Base-by-base conservation (phyloP, 2,888 invertebrate species). In the Melipona beecheii region DNA sequence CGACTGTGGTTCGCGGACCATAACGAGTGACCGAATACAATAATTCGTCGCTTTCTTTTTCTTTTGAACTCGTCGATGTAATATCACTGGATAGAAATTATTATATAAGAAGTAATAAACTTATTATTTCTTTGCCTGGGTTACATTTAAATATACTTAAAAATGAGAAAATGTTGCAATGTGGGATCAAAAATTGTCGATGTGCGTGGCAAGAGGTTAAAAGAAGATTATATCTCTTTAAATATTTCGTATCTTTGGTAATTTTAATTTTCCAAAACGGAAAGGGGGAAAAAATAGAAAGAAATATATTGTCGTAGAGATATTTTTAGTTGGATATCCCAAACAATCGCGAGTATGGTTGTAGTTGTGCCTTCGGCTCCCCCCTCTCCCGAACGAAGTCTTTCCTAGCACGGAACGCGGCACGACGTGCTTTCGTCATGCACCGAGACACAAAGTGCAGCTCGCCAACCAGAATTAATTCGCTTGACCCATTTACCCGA, bases 401-500 rank as follows among this genome's bases (percentile, higher is more conserved):
- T 62, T 74, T 62, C 65, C 43, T 54, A 66, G 58, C 68, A 62
- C 71, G 74, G 60, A 50, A 70, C 36, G 43, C 71, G 27, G 31
- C 76, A 73, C 54, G 81, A 74, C 70, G 74, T 62, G 73, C 66
- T 81, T 78, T 86, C 75, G 78, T 84, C 75, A 75, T 75, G 81
- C 78, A 75, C 72, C 80, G 75, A 77, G 72, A 79, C 78, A 74
- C 75, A 86, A 82, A 86, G 81, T 73, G 86, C 78, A 62, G 78
- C 84, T 77, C 85, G 86, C 82, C 85, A 78, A 87, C 84, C 78
- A 86, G 84, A 86, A 89, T 89, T 90, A 88, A 89, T 90, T 89
- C 87, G 91, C 90, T 92, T 92, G 93, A 93, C 93, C 93, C 91
- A 93, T 92, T 93, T 94, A 92, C 93, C 92, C 91, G 92, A 89